Conservation (phyloP, 2,797 vertebrate genomes). For the Tarsius wallacei region DNA sequence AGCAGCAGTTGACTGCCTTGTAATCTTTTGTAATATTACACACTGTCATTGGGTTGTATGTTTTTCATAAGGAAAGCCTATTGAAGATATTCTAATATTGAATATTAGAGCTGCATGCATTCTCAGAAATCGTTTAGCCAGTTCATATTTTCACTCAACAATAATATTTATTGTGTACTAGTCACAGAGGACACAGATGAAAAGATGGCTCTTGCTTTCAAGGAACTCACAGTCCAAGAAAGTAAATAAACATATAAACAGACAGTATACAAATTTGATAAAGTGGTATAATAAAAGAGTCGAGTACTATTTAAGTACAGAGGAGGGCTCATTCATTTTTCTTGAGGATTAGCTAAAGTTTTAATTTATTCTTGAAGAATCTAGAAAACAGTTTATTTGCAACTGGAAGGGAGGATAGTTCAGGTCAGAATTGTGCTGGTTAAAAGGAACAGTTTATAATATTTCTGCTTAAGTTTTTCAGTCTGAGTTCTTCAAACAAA, state of each 20-base stretch:
- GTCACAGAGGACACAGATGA: not conserved
- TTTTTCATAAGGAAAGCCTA: not conserved
- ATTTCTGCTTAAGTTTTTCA: conserved; percentile 25
- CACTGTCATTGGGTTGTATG: not conserved
- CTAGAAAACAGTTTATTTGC: not conserved
- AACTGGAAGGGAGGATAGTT: conserved; percentile 28
- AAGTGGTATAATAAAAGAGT: not conserved
- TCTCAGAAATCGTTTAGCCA: not conserved
- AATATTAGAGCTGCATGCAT: not conserved
- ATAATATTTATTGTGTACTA: not conserved
- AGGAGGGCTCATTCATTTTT: conserved; percentile 18
- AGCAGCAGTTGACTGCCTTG: not conserved
- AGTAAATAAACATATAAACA: not conserved
- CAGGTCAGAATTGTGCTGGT: not conserved
- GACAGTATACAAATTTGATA: not conserved
- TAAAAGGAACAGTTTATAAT: conserved; percentile 44
- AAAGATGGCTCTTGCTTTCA: not conserved
- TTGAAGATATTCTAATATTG: not conserved
- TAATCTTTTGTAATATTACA: not conserved
- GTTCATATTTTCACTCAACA: not conserved
- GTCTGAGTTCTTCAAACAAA: conserved; percentile 56
- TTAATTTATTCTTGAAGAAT: conserved; percentile 54
- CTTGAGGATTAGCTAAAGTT: conserved; percentile 31
- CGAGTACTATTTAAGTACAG: not conserved
- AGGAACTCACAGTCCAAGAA: not conserved